A percentile compares a stretch with the other conserved stretches of the same genome.
These are phyloP conservation scores for Venustaconcha ellipsiformis DNA, from an alignment of 1,140 invertebrate species.

Conservation along the genomic window DNA sequence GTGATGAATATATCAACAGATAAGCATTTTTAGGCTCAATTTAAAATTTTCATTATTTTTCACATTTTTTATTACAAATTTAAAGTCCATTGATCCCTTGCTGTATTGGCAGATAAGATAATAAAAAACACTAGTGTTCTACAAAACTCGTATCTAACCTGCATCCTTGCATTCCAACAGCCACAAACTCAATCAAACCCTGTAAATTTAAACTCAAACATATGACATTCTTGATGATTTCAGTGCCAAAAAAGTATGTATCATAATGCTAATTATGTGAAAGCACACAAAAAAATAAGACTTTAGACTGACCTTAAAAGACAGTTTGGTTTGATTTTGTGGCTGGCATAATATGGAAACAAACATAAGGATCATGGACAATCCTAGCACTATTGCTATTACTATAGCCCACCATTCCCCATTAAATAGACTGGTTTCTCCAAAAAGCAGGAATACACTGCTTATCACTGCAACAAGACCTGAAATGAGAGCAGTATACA, in stretches of 20 bases:
- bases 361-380: slow-evolving; percentile 7
- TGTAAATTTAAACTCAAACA: too few species aligned
- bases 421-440: slow-evolving; percentile 6
- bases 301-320: slow-evolving; percentile 65
- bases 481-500: slow-evolving; percentile 8
- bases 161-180: too few species aligned
- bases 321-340: slow-evolving; percentile 58
- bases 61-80: too few species aligned
- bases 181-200: too few species aligned
- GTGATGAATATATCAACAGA: too few species aligned
- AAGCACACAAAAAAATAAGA: not conserved
- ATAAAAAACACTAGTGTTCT: too few species aligned
- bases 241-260: not conserved
- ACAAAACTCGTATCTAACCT: too few species aligned
- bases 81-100: too few species aligned
- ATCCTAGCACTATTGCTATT: slow-evolving; percentile 7
- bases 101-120: too few species aligned
- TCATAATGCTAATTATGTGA: not conserved
- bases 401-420: slow-evolving; percentile 16
- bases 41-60: too few species aligned
- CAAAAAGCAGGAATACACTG: slow-evolving; percentile 24
- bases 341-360: slow-evolving; percentile 50
- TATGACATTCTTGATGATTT: too few species aligned
- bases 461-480: slow-evolving; percentile 21
- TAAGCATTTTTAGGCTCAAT: too few species aligned